These are phyloP conservation scores for Melierax canorus DNA, from an alignment of 2,113 vertebrate genomes.

Conservation along the genomic window DNA sequence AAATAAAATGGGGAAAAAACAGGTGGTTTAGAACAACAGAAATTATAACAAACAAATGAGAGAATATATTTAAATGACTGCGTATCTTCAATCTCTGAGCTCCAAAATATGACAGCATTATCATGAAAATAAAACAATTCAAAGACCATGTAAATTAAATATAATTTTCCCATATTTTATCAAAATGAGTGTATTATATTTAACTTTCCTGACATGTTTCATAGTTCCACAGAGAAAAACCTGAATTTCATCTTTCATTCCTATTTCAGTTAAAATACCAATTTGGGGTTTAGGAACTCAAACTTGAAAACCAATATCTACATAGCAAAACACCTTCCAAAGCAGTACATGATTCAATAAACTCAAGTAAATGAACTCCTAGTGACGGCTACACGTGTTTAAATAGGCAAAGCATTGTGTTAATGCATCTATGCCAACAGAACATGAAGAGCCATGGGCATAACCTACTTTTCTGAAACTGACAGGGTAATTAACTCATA, in stretches of 20 bases:
- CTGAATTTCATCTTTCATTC: not conserved
- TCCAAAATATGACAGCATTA: not conserved
- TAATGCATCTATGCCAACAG: not conserved
- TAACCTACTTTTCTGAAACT: not conserved
- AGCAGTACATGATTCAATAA: not conserved
- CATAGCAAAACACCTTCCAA: not conserved
- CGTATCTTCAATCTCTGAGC: not conserved
- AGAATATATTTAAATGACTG: not conserved
- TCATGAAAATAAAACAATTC: not conserved
- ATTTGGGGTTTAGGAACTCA: not conserved
- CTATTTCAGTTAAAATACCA: not conserved
- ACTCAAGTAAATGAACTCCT: not conserved
- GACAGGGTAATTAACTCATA: not conserved
- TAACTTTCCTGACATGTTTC: not conserved
- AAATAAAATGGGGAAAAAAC: not conserved
- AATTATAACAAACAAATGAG: not conserved
- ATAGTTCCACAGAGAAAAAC: not conserved
- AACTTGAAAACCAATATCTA: not conserved
- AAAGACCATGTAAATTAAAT: not conserved
- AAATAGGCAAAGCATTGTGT: not conserved
- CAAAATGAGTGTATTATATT: not conserved
- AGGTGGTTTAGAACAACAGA: not conserved
- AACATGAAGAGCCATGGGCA: not conserved
- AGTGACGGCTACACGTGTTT: not conserved
- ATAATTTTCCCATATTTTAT: not conserved